phyloP scores from a whole-genome alignment of 1,140 invertebrate species.

The Neoseiulus cucumeris region DNA sequence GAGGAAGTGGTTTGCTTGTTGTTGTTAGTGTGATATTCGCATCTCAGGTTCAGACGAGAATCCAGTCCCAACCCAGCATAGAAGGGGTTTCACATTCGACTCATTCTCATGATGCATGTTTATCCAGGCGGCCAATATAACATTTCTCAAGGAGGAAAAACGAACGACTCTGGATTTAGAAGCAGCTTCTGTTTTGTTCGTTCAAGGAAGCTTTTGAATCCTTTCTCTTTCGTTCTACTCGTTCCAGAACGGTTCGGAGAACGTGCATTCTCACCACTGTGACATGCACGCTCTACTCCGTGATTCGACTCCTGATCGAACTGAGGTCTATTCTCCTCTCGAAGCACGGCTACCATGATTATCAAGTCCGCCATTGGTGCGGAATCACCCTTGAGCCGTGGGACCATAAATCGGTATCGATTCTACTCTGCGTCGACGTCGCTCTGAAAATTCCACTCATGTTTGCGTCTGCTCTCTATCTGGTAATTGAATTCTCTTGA shows the following conservation, averaged over 20 bases:
- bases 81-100: too few species aligned
- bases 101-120: too few species aligned
- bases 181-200: too few species aligned
- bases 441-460: not conserved
- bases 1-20: too few species aligned
- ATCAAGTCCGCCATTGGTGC: conserved; percentile 7
- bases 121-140: too few species aligned
- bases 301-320: not conserved
- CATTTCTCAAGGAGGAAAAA: too few species aligned
- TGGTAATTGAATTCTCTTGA: not conserved
- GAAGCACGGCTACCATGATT: not conserved
- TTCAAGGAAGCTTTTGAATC: too few species aligned
- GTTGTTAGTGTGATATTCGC: too few species aligned
- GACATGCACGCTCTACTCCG: not conserved
- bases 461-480: not conserved
- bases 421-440: not conserved
- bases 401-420: not conserved
- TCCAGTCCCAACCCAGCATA: too few species aligned
- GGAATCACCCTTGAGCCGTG: conserved; percentile 6
- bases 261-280: not conserved
- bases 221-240: too few species aligned
- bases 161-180: too few species aligned
- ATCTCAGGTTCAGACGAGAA: too few species aligned
- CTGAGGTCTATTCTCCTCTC: not conserved
- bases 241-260: not conserved